phyloP scores from a whole-genome alignment of 2,113 vertebrate species.

The Peromyscus californicus region DNA sequence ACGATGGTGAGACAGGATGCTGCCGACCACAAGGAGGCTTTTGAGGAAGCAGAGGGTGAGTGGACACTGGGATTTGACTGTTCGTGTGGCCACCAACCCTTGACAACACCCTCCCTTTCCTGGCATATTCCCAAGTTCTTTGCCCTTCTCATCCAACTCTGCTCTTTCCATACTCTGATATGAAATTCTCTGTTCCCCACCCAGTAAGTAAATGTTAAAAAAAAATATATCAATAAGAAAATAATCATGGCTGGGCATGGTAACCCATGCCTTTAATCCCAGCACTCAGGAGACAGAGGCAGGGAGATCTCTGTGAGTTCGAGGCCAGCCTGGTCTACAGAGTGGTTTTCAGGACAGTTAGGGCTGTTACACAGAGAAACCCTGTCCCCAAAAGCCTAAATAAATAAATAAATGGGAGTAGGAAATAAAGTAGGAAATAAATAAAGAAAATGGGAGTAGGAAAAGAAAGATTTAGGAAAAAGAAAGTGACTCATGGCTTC shows the following conservation, averaged over 20 bases:
- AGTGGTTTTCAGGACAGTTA: not conserved
- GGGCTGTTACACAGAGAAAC: not conserved
- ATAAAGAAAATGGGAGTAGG: constrained; percentile 6
- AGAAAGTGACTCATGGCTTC: not conserved
- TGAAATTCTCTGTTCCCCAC: not conserved
- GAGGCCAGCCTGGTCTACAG: not conserved
- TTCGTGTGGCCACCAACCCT: not conserved
- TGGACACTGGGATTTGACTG: not conserved
- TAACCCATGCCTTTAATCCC: not conserved
- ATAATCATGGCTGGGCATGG: not conserved
- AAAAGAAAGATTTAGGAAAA: not conserved
- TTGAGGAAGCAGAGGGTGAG: not conserved
- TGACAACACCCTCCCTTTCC: not conserved
- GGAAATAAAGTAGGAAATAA: no score
- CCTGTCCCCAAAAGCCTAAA: not conserved
- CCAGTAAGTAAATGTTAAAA: not conserved
- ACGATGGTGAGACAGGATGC: not conserved
- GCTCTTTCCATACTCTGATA: not conserved
- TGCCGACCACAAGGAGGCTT: not conserved
- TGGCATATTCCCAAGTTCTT: not conserved
- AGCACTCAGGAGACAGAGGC: not conserved
- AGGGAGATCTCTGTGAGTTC: not conserved
- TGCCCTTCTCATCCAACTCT: not conserved
- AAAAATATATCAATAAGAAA: not conserved
- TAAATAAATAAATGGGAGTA: not conserved